Evolutionary conservation across 2,888 invertebrate genomes (phyloP).

Genomic region (Ophioninae sp.): DNA sequence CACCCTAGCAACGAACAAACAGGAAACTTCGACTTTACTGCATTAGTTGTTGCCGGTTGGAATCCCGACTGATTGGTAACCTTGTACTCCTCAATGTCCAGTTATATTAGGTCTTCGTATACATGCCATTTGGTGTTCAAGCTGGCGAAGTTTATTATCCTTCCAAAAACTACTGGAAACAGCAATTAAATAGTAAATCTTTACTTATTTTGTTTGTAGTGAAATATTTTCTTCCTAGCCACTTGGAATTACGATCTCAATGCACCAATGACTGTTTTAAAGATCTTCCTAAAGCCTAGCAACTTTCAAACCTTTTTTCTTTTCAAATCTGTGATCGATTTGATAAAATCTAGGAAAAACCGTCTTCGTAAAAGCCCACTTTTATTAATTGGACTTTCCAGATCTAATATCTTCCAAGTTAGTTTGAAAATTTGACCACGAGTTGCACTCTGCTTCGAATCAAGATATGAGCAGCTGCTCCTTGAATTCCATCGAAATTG

Average conservation of each 20-base stretch:
- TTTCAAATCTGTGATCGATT: background rate
- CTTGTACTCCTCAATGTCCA: background rate
- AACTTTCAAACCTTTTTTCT: too few relatives aligned
- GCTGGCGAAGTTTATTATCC: background rate
- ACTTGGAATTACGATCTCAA: background rate
- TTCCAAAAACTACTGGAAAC: background rate
- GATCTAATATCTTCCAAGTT: background rate
- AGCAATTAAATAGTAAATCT: background rate
- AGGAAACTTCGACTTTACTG: conserved; percentile 1
- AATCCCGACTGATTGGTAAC: conserved; percentile 17
- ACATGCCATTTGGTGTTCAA: background rate
- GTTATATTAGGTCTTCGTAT: background rate
- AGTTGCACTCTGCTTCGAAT: background rate
- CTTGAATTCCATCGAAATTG: background rate
- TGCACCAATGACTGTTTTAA: background rate
- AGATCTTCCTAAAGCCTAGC: too few relatives aligned
- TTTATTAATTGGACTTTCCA: background rate
- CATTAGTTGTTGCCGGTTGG: conserved; percentile 2
- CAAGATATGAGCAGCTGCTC: background rate
- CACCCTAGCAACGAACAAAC: conserved; percentile 8
- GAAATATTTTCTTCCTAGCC: background rate
- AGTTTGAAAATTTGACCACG: background rate
- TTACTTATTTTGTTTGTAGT: background rate
- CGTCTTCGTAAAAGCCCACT: background rate
- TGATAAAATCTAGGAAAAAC: too few relatives aligned